Percentiles rank a stretch among this genome's conserved stretches.
Evolutionary conservation across 2,113 vertebrate genomes (phyloP).

Genomic region (Ophthalmolycus amberensis): DNA sequence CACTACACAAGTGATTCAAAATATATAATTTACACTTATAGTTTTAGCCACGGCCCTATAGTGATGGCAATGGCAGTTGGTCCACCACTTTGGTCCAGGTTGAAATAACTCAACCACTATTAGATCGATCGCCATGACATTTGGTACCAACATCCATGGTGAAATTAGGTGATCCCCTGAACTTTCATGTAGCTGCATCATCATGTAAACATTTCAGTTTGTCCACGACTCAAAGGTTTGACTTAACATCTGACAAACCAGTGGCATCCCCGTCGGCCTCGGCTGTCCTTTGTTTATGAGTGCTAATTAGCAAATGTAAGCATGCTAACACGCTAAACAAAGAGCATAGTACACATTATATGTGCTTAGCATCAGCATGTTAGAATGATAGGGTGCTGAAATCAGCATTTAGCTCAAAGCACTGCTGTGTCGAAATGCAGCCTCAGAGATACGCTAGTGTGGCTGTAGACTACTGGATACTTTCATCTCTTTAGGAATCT

Average conservation of each 20-base stretch:
- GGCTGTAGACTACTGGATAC: too few species aligned
- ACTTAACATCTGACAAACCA: not conserved
- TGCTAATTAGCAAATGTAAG: not conserved
- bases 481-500: too few species aligned
- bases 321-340: not conserved
- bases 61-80: too few species aligned
- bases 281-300: not conserved
- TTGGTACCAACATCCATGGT: not conserved
- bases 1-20: too few species aligned
- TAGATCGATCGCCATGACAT: not conserved
- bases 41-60: too few species aligned
- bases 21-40: too few species aligned
- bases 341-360: not conserved
- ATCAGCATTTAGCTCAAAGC: not conserved
- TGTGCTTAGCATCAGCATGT: too few species aligned
- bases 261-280: not conserved
- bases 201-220: not conserved
- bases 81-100: too few species aligned
- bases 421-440: not conserved
- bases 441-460: not conserved
- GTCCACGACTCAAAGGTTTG: not conserved
- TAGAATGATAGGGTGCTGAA: too few species aligned
- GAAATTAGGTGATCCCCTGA: not conserved
- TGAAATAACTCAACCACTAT: not conserved
- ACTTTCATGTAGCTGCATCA: not conserved